phyloP scores from a whole-genome alignment of 2,888 invertebrate genomes.

The Tethea ocularis region DNA sequence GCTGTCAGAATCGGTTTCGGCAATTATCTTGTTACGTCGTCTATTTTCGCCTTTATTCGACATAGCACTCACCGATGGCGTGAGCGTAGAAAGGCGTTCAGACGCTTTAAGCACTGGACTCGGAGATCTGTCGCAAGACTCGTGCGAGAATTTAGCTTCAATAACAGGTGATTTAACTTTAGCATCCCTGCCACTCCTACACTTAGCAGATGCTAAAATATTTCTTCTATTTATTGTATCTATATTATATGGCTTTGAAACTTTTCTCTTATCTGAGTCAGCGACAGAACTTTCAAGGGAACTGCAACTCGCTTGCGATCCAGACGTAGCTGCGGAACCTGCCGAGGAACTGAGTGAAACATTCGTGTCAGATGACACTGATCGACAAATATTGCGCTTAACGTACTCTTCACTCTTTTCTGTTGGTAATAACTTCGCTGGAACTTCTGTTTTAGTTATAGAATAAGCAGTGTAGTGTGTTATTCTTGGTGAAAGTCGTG shows the following conservation, averaged over 20 bases:
- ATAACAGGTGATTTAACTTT: slow-evolving; percentile 88
- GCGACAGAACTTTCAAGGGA: slow-evolving; percentile 86
- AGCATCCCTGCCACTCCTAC: slow-evolving; percentile 90
- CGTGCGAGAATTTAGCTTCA: slow-evolving; percentile 88
- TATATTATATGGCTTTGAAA: slow-evolving; percentile 90
- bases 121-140: slow-evolving; percentile 76
- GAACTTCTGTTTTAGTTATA: slow-evolving; percentile 71
- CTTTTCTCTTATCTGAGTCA: slow-evolving; percentile 86
- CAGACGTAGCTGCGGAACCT: slow-evolving; percentile 88
- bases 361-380: slow-evolving; percentile 89
- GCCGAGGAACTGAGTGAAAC: slow-evolving; percentile 88
- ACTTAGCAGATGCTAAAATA: slow-evolving; percentile 93
- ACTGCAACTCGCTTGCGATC: slow-evolving; percentile 88
- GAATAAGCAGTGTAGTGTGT: slow-evolving; percentile 69
- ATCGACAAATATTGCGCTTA: slow-evolving; percentile 85
- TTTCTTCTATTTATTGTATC: slow-evolving; percentile 94
- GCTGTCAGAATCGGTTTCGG: slow-evolving; percentile 73
- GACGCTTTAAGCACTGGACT: slow-evolving; percentile 77
- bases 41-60: slow-evolving; percentile 79
- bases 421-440: slow-evolving; percentile 55
- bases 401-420: slow-evolving; percentile 75
- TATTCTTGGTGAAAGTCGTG: slow-evolving; percentile 77
- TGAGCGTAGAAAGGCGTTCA: slow-evolving; percentile 83
- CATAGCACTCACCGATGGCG: slow-evolving; percentile 78
- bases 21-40: slow-evolving; percentile 75